A percentile compares a stretch with the other conserved stretches of the same genome.
Evolutionary conservation across 2,113 vertebrate genomes (phyloP).

Genomic region (Podarcis raffonei): DNA sequence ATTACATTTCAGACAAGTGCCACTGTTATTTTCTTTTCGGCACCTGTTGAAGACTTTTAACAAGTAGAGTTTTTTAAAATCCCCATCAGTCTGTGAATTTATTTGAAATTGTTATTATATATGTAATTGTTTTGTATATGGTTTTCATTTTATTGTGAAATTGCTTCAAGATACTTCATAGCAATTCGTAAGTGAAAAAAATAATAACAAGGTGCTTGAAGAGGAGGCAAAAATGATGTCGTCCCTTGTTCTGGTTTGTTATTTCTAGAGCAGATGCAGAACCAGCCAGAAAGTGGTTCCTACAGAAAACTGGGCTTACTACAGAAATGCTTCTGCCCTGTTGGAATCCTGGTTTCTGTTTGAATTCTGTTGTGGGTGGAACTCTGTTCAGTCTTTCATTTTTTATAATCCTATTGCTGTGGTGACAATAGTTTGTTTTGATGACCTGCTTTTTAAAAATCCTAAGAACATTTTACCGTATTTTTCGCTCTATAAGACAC

Average conservation of each 20-base stretch:
- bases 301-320: background rate
- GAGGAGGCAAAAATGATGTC: background rate
- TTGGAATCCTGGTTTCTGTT: background rate
- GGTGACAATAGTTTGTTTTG: conserved; percentile 43
- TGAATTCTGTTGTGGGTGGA: background rate
- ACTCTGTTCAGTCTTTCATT: background rate
- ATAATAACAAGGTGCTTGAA: no score
- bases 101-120: no score
- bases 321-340: background rate
- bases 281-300: background rate
- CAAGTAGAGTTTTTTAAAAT: background rate
- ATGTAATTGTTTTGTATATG: no score
- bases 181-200: no score
- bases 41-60: background rate
- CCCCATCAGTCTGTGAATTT: no score
- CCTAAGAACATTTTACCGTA: background rate
- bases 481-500: no score
- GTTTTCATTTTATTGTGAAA: no score
- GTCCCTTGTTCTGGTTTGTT: background rate
- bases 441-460: background rate
- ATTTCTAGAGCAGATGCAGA: background rate
- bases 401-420: background rate
- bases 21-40: background rate
- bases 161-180: no score
- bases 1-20: no score